Base-by-base conservation (phyloP, 2,113 vertebrate species). In the Cephalopholis sonnerati region DNA sequence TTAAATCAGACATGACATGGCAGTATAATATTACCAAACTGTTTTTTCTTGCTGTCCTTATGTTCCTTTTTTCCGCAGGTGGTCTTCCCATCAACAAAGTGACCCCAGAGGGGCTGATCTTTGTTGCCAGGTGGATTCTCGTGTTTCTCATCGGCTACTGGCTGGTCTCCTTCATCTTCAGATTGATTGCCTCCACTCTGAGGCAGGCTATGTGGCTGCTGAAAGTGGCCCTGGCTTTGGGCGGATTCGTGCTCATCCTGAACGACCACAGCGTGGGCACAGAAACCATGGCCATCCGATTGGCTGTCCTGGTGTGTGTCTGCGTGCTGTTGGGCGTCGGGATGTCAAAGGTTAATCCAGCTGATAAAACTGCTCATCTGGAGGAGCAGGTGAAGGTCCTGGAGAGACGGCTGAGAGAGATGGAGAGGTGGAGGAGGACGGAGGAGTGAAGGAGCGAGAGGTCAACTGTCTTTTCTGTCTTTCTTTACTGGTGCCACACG, bases 311-410 rank as follows among this genome's bases (percentile, higher is more conserved):
- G 78, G 88, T 91, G 44, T 78, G 64, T 0, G 73, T 91, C 46
- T 95, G 93, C 41, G 79, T 93, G 2, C 70, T 95, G 3, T 17
- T 95, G 66, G 93, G 94, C 0, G 70, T 95, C 0, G 84, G 94
- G 4, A 29, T 62, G 0, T 51, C 55, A 1, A 18, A 46, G 2
- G 59, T 68, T 1, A 20, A 54, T 0, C 54, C 12, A 0, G 61
- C 50, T 0, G 81, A 88, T 10, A 48, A 74, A 20, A 88, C 76
- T 0, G 16, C 73, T 27, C 85, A 77, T 10, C 82, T 95, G 50
- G 92, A 94, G 72, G 39, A 91, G 62, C 92, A 94, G 71, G 76
- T 95, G 73, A 90, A 73, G 83, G 18, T 62, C 53, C 69, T 95
- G 84, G 92, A 95, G 85, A 90, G 55, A 57, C 83, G 90, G 8